Evolutionary conservation across 2,888 invertebrate species (phyloP).

Genomic region (Stenchaetothrips biformis): DNA sequence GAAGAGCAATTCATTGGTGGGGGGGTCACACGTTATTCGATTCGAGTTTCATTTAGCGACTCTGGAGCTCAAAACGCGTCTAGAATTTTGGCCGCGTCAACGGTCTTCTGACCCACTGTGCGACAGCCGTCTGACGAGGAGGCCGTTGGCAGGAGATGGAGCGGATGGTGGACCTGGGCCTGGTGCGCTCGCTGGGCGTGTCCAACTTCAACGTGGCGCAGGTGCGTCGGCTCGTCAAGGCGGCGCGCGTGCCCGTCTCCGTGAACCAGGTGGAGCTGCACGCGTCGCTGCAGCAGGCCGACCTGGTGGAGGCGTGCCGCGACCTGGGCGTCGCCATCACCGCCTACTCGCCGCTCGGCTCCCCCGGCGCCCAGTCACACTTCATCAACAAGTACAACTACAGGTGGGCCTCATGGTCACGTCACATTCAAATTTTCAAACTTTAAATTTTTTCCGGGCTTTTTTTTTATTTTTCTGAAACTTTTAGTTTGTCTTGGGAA

Average conservation of each 20-base stretch:
- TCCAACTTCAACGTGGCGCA: constrained; percentile 74
- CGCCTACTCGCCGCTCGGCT: constrained; percentile 68
- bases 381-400: constrained; percentile 60
- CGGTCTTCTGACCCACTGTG: too few species aligned
- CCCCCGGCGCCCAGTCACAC: constrained; percentile 62
- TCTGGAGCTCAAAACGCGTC: too few species aligned
- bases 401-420: constrained; percentile 46
- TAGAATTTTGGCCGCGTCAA: too few species aligned
- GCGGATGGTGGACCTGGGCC: constrained; percentile 59
- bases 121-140: too few species aligned
- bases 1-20: too few species aligned
- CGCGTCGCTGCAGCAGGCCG: constrained; percentile 67
- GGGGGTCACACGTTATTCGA: too few species aligned
- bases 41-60: too few species aligned
- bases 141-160: constrained; percentile 59
- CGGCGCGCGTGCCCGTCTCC: constrained; percentile 61
- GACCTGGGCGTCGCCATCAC: constrained; percentile 60
- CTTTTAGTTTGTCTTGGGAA: neutral
- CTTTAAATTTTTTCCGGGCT: neutral
- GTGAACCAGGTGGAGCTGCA: constrained; percentile 71
- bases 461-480: constrained; percentile 21
- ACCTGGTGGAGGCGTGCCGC: constrained; percentile 58
- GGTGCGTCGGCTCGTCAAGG: constrained; percentile 57
- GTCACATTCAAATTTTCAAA: neutral
- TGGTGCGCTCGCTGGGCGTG: constrained; percentile 65